Evolutionary conservation across 2,113 vertebrate species (phyloP), one percentile per base, ranked within the genome.

Genomic region (Eudyptes chrysolophus): DNA sequence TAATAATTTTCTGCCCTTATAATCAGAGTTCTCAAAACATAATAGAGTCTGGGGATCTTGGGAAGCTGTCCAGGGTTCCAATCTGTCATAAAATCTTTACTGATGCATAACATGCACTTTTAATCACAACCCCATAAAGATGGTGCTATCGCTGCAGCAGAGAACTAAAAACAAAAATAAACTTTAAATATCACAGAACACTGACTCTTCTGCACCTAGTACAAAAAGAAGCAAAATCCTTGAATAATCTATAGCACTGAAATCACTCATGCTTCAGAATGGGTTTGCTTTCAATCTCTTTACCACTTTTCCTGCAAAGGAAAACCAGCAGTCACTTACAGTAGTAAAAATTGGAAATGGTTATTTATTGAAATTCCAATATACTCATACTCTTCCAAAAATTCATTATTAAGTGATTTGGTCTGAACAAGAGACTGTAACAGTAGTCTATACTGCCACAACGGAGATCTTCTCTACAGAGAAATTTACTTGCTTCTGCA

Each of bases 1-100:
- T 70, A 65, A 51, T 92, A 85, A 93, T 95, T 85, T 95, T 96
- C 94, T 93, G 93, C 92, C 92, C 87, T 93, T 95, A 90, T 89
- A 93, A 96, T 89, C 93, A 93, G 84, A 92, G 75, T 90, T 92
- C 66, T 95, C 78, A 74, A 94, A 94, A 77, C 84, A 96, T 70
- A 95, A 85, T 27, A 83, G 92, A 96, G 85, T 66, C 87, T 85
- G 58, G 70, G 49, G 87, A 92, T 44, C 40, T 77, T 54, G 92
- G 95, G 90, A 97, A 93, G 58, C 26, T 79, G 85, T 66, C 88
- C 96, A 95, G 78, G 38, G 46, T 75, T 95, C 62, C 82, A 94
- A 20, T 62, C 46, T 72, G 76, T 36, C 48, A 40, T 77, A 83
- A 95, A 92, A 95, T 52, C 82, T 74, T 94, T 81, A 88, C n/a